Evolutionary conservation across 2,113 vertebrate species (phyloP).

Genomic region (Anoura caudifer): DNA sequence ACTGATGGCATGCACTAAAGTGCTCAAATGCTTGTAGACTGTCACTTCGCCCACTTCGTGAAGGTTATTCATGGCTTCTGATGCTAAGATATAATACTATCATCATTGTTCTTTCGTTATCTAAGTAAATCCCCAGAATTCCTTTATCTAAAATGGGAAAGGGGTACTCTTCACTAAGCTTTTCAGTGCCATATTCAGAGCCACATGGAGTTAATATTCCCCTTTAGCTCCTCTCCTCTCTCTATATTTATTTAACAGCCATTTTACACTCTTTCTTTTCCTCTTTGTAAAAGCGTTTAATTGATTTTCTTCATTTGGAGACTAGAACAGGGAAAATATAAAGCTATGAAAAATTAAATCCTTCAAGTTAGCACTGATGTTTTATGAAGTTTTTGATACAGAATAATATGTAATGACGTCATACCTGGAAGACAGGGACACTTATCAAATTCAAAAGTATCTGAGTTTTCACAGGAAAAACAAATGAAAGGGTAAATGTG

Average conservation of each 20-base stretch:
- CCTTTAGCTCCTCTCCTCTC: neutral
- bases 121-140: neutral
- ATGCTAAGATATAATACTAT: neutral
- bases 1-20: neutral
- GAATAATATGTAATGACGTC: constrained; percentile 73
- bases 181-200: neutral
- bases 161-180: neutral
- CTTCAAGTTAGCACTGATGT: constrained; percentile 73
- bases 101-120: neutral
- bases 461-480: constrained; percentile 76
- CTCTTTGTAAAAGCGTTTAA: neutral
- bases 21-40: neutral
- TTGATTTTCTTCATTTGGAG: constrained; percentile 73
- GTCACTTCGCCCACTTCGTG: neutral
- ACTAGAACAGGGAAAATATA: constrained; percentile 66
- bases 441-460: constrained; percentile 74
- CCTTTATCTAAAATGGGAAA: neutral
- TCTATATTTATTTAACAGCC: neutral
- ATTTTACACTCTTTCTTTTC: neutral
- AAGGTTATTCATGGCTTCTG: neutral
- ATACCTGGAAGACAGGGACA: constrained; percentile 72
- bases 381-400: constrained; percentile 74
- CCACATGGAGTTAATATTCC: neutral
- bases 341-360: constrained; percentile 36
- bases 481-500: constrained; percentile 73